Evolutionary conservation across 1,140 invertebrate genomes (phyloP), one percentile per base, ranked within the genome.

Genomic region (Hyposmocoma kahamanoa): DNA sequence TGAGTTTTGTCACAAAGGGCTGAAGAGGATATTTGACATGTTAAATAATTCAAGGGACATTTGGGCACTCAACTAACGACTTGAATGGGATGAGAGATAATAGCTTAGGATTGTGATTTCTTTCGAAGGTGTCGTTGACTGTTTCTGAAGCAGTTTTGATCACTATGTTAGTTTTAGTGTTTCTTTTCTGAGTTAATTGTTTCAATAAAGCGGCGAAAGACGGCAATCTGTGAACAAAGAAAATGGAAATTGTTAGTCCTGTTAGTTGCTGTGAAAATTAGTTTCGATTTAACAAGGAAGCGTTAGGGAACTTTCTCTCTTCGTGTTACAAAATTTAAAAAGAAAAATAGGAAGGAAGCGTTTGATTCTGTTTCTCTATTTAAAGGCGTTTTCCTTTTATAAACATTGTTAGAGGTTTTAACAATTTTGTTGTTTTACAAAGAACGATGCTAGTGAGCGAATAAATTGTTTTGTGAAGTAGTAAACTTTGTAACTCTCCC

Each of bases 171-270:
- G 19, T 15, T 34, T 22, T n/a, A n/a, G 17, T 19, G 4, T 13
- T 47, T 53, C 49, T 17, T 42, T 54, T 59, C 46, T 51, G 47
- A n/a, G 52, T 53, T 32, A 57, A 57, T 36, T 51, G 59, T 53
- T 57, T 59, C 50, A 56, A 42, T 56, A 56, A 63, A 68, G 67
- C 61, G 59, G 54, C 28, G 44, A 21, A 46, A 47, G 55, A 41
- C 54, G 61, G 55, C 64, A 55, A 78, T 75, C 80, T 84, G 80
- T 58, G 69, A 62, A 84, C 76, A 84, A 84, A 82, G 69, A 79
- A 74, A 72, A 49, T 43, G 60, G 41, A n/a, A 45, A 30, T 53
- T 69, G 76, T 84, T 84, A 84, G 76, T 73, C 44, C 44, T 67
- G 61, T 79, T 72, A 76, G 64, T 70, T 32, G 43, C 9, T 26